phyloP scores from a whole-genome alignment of 1,140 invertebrate species.

The Chrysopa pallens region DNA sequence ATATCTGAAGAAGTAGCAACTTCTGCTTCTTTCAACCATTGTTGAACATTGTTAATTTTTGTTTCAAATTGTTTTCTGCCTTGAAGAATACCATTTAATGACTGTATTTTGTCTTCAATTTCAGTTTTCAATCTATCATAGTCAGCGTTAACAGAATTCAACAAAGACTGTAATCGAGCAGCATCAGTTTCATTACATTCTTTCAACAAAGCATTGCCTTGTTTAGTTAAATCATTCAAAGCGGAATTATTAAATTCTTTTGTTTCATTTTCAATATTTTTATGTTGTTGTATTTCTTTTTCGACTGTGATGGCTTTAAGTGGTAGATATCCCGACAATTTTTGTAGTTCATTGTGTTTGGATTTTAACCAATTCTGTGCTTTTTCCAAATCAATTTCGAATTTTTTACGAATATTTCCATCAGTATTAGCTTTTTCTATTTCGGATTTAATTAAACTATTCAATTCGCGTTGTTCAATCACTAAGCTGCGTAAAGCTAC shows the following conservation, averaged over 20 bases:
- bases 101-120: conserved; percentile 50
- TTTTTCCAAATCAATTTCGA: conserved; percentile 60
- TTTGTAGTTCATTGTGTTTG: conserved; percentile 55
- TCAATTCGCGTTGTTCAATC: conserved; percentile 52
- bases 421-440: conserved; percentile 48
- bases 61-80: conserved; percentile 62
- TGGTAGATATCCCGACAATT: conserved; percentile 53
- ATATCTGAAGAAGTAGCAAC: conserved; percentile 64
- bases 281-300: conserved; percentile 55
- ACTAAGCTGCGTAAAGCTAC: conserved; percentile 40
- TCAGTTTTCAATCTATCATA: conserved; percentile 51
- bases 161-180: conserved; percentile 38
- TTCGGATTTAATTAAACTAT: conserved; percentile 48
- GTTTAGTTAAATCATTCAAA: conserved; percentile 54
- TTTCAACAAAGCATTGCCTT: conserved; percentile 54
- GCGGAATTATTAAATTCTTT: conserved; percentile 59
- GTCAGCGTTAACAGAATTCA: conserved; percentile 47
- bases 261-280: conserved; percentile 52
- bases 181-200: conserved; percentile 61
- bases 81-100: conserved; percentile 51
- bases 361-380: conserved; percentile 60
- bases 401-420: conserved; percentile 46
- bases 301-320: conserved; percentile 55
- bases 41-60: conserved; percentile 57
- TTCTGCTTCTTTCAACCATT: conserved; percentile 77